phyloP scores from a whole-genome alignment of 1,140 invertebrate species.

The Scaptomyza montana region DNA sequence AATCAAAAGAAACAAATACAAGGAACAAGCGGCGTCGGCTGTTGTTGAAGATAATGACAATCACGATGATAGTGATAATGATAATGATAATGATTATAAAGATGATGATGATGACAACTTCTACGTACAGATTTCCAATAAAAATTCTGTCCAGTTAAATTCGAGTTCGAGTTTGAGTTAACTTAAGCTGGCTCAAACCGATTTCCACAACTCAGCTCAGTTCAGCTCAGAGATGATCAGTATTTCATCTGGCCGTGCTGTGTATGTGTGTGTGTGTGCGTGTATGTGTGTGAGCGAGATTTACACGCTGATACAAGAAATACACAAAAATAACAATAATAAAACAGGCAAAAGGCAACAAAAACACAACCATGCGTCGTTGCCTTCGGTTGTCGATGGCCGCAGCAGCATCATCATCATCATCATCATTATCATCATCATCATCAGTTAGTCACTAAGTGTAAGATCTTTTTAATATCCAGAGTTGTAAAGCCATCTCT shows the following conservation, averaged over 20 bases:
- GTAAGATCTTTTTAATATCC: conserved; percentile 30
- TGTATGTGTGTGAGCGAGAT: conserved; percentile 69
- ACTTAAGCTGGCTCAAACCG: conserved; percentile 4
- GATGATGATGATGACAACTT: conserved; percentile 69
- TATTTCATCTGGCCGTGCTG: conserved; percentile 53
- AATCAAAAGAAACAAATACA: conserved; percentile 39
- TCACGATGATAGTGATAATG: conserved; percentile 19
- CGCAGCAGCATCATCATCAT: conserved; percentile 16
- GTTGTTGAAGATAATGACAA: conserved; percentile 25
- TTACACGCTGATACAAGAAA: conserved; percentile 76
- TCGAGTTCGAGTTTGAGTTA: conserved; percentile 41
- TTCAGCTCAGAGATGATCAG: conserved; percentile 30
- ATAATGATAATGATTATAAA: conserved; percentile 33
- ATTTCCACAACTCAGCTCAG: neutral
- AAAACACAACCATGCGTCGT: conserved; percentile 4
- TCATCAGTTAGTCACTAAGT: conserved; percentile 64
- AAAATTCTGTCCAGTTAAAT: conserved; percentile 40
- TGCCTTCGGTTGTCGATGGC: conserved; percentile 51
- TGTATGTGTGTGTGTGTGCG: conserved; percentile 50
- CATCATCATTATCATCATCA: conserved; percentile 3
- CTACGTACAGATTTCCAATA: conserved; percentile 81
- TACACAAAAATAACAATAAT: conserved; percentile 65
- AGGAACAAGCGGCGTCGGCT: conserved; percentile 33
- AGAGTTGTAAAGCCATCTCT: conserved; percentile 16
- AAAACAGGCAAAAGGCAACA: conserved; percentile 5